These are phyloP conservation scores for Caenorhabditis zanzibari DNA, from an alignment of 2,888 invertebrate species.

Conservation along the genomic window DNA sequence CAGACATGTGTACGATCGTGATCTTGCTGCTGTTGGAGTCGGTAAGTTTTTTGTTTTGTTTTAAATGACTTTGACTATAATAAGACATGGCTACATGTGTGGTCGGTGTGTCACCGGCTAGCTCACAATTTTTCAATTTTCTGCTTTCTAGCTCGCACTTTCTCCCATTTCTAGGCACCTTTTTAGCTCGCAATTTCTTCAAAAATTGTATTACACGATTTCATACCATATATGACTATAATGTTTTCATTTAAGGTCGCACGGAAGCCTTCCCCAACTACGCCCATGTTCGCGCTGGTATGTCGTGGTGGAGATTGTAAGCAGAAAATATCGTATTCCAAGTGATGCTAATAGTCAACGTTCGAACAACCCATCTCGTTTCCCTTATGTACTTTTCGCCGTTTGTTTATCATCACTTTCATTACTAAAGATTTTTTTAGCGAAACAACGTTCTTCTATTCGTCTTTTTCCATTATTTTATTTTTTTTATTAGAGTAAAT, in stretches of 20 bases:
- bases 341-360: constrained; percentile 10
- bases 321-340: constrained; percentile 13
- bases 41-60: constrained; percentile 75
- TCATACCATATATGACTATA: too few relatives aligned
- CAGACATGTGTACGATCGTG: constrained; percentile 82
- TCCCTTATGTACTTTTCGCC: constrained; percentile 54
- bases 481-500: constrained; percentile 44
- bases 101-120: too few relatives aligned
- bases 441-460: constrained; percentile 35
- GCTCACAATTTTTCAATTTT: too few relatives aligned
- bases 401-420: constrained; percentile 45
- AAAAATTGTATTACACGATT: too few relatives aligned
- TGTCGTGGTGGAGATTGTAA: constrained; percentile 83
- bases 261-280: constrained; percentile 82
- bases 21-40: constrained; percentile 79
- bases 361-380: constrained; percentile 28
- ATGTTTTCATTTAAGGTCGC: constrained; percentile 65
- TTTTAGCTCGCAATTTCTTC: neutral
- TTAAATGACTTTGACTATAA: too few relatives aligned
- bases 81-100: too few relatives aligned
- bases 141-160: too few relatives aligned
- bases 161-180: too few relatives aligned
- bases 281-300: constrained; percentile 78
- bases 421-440: constrained; percentile 42
- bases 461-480: constrained; percentile 46